Base-by-base conservation (phyloP, 2,113 vertebrate species). In the Psephotus haematonotus region DNA sequence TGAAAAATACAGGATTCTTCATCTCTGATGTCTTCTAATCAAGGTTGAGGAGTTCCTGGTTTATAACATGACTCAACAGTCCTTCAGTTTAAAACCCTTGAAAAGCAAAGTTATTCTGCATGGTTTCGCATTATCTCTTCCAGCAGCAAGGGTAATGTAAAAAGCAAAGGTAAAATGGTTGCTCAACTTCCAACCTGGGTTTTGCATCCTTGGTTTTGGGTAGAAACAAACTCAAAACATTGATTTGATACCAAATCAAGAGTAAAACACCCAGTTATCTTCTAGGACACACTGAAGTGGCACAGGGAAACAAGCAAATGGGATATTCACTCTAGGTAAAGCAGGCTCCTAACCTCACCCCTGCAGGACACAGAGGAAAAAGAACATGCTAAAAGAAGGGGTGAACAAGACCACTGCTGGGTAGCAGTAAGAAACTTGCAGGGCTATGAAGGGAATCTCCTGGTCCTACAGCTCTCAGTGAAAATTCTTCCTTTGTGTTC, bases 401-500 rank as follows among this genome's bases (percentile, higher is more conserved):
- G 11, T 53, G 14, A 82, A 28, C 20, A 86, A 64, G 22, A 43
- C 49, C 37, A 33, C 44, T 68, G 5, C 0, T 7, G 22, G 6
- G 46, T 19, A 70, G 31, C 64, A 46, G 43, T 31, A 82, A 57
- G 59, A 68, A 88, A 76, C 8, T 25, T 82, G 15, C 24, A 74
- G 46, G 49, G 72, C 41, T 37, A 2, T 9, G 44, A 57, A 52
- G 15, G 14, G 63, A 27, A 46, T 65, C 39, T 80, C 18, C 60
- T 37, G 8, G 20, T 49, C 37, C n/a, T 70, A 1, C 25, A 9
- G 24, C 27, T 1, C 0, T 37, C 23, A 37, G 1, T 18, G 6
- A 29, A 90, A 82, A 76, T n/a, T 77, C n/a, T 70, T 23, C 10
- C 1, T 7, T 17, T 31, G 46, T 77, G 43, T 63, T 84, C 72